These are phyloP conservation scores for Leptinotarsa texana DNA, from an alignment of 1,140 invertebrate species.

Conservation along the genomic window DNA sequence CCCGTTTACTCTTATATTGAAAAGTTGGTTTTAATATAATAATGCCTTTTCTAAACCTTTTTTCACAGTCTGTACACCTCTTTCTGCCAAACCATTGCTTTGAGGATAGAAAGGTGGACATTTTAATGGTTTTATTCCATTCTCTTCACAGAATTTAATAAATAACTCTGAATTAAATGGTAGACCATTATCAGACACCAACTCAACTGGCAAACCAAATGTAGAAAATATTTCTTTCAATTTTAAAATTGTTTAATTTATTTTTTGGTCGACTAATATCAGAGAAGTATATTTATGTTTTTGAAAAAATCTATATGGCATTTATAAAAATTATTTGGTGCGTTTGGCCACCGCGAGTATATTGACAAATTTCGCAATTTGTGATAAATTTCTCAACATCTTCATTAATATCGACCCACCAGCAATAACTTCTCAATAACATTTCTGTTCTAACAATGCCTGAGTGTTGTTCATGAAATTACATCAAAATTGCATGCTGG, in stretches of 20 bases:
- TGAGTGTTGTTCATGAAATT: too few relatives aligned
- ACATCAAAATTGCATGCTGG: not conserved
- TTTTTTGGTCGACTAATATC: constrained; percentile 24
- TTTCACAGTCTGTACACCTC: constrained; percentile 37
- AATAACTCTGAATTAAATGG: constrained; percentile 48
- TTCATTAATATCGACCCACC: too few relatives aligned
- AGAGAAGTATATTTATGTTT: not conserved
- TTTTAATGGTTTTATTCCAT: constrained; percentile 36
- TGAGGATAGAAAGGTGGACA: constrained; percentile 54
- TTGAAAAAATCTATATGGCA: not conserved
- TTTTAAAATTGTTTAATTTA: constrained; percentile 29
- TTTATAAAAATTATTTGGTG: not conserved
- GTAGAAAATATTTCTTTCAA: constrained; percentile 29
- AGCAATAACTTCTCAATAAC: too few relatives aligned
- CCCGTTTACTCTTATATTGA: too few relatives aligned
- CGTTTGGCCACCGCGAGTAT: not conserved
- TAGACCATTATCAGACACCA: constrained; percentile 57
- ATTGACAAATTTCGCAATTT: too few relatives aligned
- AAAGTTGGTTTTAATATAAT: too few relatives aligned
- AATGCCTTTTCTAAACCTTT: too few relatives aligned
- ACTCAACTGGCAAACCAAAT: constrained; percentile 51
- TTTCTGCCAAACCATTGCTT: constrained; percentile 56
- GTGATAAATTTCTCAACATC: too few relatives aligned
- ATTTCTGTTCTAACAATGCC: too few relatives aligned
- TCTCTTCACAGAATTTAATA: constrained; percentile 49